Evolutionary conservation across 2,797 vertebrate species (phyloP).

Genomic region (Sylvia borin): DNA sequence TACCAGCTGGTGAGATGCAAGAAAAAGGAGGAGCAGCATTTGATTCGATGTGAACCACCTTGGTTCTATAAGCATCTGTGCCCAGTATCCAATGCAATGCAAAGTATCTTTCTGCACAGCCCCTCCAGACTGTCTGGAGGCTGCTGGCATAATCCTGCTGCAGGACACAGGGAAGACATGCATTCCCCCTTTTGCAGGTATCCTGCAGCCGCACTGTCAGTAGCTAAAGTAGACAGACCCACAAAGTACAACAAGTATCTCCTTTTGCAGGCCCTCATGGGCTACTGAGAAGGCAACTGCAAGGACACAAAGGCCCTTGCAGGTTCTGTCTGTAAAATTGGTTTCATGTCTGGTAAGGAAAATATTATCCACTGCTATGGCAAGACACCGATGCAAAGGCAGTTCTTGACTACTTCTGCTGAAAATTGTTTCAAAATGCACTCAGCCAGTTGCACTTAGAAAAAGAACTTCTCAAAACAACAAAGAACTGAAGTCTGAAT

Average conservation of each 20-base stretch:
- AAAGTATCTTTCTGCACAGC: not conserved
- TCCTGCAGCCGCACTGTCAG: not conserved
- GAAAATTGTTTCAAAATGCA: not conserved
- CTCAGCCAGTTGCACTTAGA: not conserved
- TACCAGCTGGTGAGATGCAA: not conserved
- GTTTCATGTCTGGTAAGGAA: not conserved
- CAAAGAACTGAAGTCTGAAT: not conserved
- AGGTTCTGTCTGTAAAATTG: not conserved
- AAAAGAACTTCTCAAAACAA: not conserved
- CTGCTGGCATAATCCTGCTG: not conserved
- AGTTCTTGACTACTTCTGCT: not conserved
- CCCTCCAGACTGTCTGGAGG: not conserved
- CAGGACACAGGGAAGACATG: not conserved
- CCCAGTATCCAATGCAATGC: not conserved
- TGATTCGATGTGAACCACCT: not conserved
- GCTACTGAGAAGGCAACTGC: not conserved
- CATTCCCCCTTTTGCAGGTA: not conserved
- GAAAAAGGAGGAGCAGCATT: not conserved
- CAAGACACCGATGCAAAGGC: not conserved
- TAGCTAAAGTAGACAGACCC: not conserved
- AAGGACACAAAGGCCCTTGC: not conserved
- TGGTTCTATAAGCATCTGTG: not conserved
- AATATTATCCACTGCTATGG: not conserved
- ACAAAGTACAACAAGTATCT: fast-evolving
- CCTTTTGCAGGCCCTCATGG: not conserved